Evolutionary conservation across 2,888 invertebrate species (phyloP).

Genomic region (Hermodice carunculata): DNA sequence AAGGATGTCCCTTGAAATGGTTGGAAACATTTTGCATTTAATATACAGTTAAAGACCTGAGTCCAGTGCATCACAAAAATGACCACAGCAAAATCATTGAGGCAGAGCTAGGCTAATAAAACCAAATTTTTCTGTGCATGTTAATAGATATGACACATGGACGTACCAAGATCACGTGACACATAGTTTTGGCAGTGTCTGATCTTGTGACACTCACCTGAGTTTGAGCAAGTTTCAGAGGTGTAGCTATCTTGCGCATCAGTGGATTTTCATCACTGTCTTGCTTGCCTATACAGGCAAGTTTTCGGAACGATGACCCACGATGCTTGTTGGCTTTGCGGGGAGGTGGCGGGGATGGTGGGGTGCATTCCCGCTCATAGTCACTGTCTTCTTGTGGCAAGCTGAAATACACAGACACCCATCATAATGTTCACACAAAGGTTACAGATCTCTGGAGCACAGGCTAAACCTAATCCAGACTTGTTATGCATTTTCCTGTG

Average conservation of each 20-base stretch:
- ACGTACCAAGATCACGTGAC: background rate
- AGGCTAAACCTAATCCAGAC: too few species aligned
- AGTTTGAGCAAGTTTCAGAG: constrained; percentile 78
- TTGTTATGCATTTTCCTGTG: too few species aligned
- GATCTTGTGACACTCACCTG: constrained; percentile 54
- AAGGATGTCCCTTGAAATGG: too few species aligned
- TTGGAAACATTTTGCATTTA: too few species aligned
- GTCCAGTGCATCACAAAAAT: too few species aligned
- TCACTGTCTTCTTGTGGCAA: constrained; percentile 68
- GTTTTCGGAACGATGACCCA: constrained; percentile 65
- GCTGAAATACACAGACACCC: constrained; percentile 44
- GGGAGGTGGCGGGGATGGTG: constrained; percentile 69
- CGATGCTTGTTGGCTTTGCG: constrained; percentile 64
- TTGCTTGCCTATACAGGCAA: constrained; percentile 70
- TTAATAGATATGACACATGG: background rate
- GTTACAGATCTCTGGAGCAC: too few species aligned
- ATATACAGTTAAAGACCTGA: too few species aligned
- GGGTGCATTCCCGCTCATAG: constrained; percentile 74
- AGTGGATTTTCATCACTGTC: constrained; percentile 72
- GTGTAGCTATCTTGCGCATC: constrained; percentile 74
- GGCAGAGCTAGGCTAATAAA: too few species aligned
- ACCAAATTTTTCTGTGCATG: background rate
- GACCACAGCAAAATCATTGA: too few species aligned
- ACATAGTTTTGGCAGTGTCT: background rate
- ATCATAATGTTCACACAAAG: too few species aligned